Base-by-base conservation (phyloP, 2,113 vertebrate species). In the Platysteira castanea region DNA sequence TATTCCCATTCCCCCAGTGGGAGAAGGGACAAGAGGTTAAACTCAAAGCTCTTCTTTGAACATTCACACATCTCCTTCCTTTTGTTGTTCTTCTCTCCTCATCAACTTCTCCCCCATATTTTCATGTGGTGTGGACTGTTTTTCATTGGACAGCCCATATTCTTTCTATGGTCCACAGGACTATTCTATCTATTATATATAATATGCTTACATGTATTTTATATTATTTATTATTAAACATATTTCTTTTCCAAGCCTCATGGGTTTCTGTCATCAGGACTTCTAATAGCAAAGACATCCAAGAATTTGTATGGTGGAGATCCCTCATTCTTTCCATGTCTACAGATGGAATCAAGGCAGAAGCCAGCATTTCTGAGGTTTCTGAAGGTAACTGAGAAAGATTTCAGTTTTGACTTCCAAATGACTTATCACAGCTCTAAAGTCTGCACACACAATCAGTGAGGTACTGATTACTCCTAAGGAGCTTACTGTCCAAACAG, bases 31-130 rank as follows among this genome's bases (percentile, higher is more conserved):
- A 90, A 77, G 39, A 92, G 7, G 13, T 93, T 83, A 84, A 94
- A 90, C 42, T 87, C 61, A 74, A 91, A 93, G 35, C 14, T 31
- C 33, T 26, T 77, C 75, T 93, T 77, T 65, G 78, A 93, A 78
- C 50, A 59, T 54, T 77, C 11, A 70, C 41, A 73, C 18, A 87
- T 76, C 65, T 91, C n/a, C 67, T 87, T 88, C 77, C 7, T 31
- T 80, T 23, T 69, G 61, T 39, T 50, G 13, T 47, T 84, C 13
- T 67, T 73, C 30, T 84, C 69, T 41, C 44, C 11, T 85, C 21
- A n/a, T n/a, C n/a, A 35, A 10, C 52, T 44, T 42, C 42, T 67
- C 19, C 27, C 11, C 24, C 53, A 6, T 39, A 54, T 89, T 71
- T 68, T 79, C 24, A 57, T 8, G 4, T 70, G 50, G 13, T 63